These are phyloP conservation scores for Ascidia mentula DNA, from an alignment of 23 tunicate species.

Conservation along the genomic window DNA sequence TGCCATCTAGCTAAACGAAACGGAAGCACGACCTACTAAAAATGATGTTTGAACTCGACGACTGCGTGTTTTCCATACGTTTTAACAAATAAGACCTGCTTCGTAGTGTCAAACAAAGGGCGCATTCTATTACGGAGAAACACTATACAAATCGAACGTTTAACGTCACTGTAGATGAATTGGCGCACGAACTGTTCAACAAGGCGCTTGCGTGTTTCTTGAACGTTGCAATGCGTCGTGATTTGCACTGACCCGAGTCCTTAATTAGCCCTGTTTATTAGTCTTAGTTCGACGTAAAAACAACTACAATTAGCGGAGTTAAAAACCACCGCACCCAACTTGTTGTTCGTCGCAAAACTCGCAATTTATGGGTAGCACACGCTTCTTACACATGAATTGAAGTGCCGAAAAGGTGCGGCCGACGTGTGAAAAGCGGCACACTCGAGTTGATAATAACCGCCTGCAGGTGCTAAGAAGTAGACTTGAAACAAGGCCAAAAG, in stretches of 20 bases:
- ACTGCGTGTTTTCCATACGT: too few species aligned
- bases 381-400: too few species aligned
- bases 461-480: neutral
- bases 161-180: neutral
- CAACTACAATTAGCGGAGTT: neutral
- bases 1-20: too few species aligned
- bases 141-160: neutral
- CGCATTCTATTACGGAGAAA: neutral
- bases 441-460: neutral
- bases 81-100: too few species aligned
- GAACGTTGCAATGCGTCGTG: neutral
- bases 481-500: neutral
- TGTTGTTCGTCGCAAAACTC: too few species aligned
- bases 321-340: neutral
- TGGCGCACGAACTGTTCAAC: neutral
- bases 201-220: neutral
- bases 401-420: too few species aligned
- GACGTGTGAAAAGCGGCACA: neutral
- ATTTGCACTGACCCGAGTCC: neutral
- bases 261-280: neutral
- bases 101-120: slow-evolving; percentile 6
- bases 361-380: too few species aligned
- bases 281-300: neutral
- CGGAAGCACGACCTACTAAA: too few species aligned
- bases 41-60: too few species aligned